These are phyloP conservation scores for Theretra japonica DNA, from an alignment of 2,888 invertebrate genomes.

Conservation along the genomic window DNA sequence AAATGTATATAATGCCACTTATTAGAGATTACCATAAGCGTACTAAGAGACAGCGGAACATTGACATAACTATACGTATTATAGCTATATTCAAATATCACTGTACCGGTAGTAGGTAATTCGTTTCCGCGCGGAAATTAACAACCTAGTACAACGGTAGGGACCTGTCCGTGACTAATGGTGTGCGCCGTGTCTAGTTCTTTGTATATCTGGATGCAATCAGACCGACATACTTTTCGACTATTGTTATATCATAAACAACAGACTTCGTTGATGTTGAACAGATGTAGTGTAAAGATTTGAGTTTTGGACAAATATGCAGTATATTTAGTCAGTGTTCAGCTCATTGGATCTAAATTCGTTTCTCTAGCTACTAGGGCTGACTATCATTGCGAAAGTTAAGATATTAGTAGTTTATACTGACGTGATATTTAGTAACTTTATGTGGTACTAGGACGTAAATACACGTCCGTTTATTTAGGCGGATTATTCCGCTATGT, in stretches of 20 bases:
- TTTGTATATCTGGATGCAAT: too few species aligned
- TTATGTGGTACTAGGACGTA: constrained; percentile 2
- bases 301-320: not conserved
- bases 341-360: not conserved
- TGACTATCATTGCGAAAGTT: not conserved
- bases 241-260: too few species aligned
- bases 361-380: not conserved
- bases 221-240: too few species aligned
- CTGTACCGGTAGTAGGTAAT: too few species aligned
- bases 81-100: too few species aligned
- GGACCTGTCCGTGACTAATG: too few species aligned
- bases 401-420: constrained; percentile 22
- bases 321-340: not conserved
- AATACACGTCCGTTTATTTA: not conserved
- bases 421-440: constrained; percentile 25
- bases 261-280: too few species aligned
- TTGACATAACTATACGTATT: too few species aligned
- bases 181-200: too few species aligned
- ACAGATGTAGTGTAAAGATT: not conserved
- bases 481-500: not conserved
- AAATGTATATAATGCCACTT: constrained; percentile 4
- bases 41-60: too few species aligned
- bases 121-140: too few species aligned
- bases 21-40: not conserved
- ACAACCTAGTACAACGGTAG: too few species aligned